Conservation (phyloP, 2,888 invertebrate species). For the Diaphora mendica region DNA sequence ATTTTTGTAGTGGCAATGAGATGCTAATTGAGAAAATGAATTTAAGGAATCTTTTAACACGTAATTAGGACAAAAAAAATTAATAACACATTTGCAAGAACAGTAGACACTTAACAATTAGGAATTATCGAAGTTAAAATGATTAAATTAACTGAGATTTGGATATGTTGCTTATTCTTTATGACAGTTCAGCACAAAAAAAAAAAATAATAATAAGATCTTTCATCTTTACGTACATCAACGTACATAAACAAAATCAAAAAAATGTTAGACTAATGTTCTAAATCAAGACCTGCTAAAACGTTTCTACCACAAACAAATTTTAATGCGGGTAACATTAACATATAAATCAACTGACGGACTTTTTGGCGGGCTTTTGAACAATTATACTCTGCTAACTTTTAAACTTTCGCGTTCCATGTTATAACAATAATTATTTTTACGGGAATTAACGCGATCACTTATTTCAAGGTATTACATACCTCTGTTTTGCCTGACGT, state of each 20-base stretch:
- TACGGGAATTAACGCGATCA: too few species aligned
- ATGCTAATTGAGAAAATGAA: conserved; percentile 4
- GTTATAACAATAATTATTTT: too few species aligned
- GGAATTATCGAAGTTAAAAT: background rate
- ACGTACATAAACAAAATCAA: too few species aligned
- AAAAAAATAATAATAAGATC: background rate
- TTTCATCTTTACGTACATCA: too few species aligned
- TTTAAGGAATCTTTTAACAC: background rate
- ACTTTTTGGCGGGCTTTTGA: too few species aligned
- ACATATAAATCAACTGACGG: too few species aligned
- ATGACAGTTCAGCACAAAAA: background rate
- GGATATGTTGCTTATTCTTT: background rate
- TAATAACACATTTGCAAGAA: background rate
- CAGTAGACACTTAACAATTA: background rate
- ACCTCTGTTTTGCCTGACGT: too few species aligned
- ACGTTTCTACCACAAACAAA: background rate
- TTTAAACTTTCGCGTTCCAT: too few species aligned
- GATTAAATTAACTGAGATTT: background rate
- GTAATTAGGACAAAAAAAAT: background rate
- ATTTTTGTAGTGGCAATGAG: conserved; percentile 41
- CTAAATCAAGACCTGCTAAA: too few species aligned
- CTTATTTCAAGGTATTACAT: too few species aligned
- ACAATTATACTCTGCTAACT: too few species aligned
- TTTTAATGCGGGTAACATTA: background rate
- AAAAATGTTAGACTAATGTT: too few species aligned